Evolutionary conservation across 2,797 vertebrate species (phyloP).

Genomic region (Peromyscus eremicus): DNA sequence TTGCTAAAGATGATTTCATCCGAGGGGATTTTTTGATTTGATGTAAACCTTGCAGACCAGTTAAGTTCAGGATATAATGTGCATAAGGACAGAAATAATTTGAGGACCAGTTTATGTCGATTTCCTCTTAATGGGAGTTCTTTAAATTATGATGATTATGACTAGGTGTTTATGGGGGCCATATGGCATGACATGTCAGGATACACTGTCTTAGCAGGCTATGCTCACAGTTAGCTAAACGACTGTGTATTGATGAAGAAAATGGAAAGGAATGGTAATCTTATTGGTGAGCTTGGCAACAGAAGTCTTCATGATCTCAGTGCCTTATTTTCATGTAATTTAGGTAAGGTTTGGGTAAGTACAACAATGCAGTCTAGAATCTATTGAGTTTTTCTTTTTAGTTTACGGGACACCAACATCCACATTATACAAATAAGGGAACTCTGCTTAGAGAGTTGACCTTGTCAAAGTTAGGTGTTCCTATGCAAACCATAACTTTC

Average conservation of each 20-base stretch:
- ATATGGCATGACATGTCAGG: slow-evolving; percentile 17
- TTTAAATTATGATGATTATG: slow-evolving; percentile 66
- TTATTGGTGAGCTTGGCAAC: not conserved
- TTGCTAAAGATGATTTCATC: not conserved
- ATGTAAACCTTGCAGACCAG: not conserved
- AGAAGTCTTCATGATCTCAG: not conserved
- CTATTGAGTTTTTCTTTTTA: not conserved
- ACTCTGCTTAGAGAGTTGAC: not conserved
- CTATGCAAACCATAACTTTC: not conserved
- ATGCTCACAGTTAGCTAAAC: not conserved
- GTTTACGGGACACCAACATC: not conserved
- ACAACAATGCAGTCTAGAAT: not conserved
- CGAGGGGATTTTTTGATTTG: slow-evolving; percentile 41
- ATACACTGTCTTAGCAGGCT: slow-evolving; percentile 46
- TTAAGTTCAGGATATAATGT: slow-evolving; percentile 32
- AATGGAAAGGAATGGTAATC: not conserved
- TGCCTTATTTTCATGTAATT: not conserved
- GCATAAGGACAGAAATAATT: slow-evolving; percentile 43
- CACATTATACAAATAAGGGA: not conserved
- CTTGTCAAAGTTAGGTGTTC: not conserved
- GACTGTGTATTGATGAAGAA: slow-evolving; percentile 1
- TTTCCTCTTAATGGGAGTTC: slow-evolving; percentile 51
- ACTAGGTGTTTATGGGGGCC: slow-evolving; percentile 49
- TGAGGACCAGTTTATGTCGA: slow-evolving; percentile 43
- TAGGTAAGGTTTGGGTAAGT: not conserved